Percentiles rank a stretch among this genome's conserved stretches.
These are phyloP conservation scores for Myodes glareolus DNA, from an alignment of 2,113 vertebrate species.

Conservation along the genomic window DNA sequence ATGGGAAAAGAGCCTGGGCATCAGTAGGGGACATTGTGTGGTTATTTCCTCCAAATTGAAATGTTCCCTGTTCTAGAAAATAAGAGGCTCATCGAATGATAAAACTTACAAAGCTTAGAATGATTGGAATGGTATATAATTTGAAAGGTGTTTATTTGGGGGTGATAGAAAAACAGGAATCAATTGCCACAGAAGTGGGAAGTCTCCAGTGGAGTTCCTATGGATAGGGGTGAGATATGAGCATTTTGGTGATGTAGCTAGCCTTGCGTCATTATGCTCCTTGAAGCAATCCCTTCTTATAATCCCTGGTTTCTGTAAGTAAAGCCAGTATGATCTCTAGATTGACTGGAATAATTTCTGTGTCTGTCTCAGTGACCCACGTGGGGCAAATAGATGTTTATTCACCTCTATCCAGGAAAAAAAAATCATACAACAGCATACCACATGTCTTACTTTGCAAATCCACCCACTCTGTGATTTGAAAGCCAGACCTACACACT, in stretches of 20 bases:
- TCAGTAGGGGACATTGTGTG: neutral
- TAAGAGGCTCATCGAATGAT: neutral
- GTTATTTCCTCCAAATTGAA: neutral
- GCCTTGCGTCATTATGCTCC: no score
- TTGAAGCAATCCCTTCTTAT: neutral
- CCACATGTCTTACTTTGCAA: neutral
- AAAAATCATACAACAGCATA: neutral
- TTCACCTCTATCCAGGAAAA: neutral
- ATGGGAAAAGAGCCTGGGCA: neutral
- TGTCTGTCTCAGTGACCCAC: neutral
- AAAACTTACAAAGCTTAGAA: neutral
- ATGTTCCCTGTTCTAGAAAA: neutral
- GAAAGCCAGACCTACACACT: neutral
- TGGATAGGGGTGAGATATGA: no score
- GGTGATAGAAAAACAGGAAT: neutral
- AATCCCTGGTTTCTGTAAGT: neutral
- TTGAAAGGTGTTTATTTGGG: neutral
- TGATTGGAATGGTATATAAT: neutral
- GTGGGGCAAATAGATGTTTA: neutral
- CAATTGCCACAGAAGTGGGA: neutral
- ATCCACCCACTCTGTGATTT: neutral
- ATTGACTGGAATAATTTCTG: neutral
- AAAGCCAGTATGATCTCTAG: neutral
- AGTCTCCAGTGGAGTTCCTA: neutral
- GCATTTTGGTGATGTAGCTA: neutral